Evolutionary conservation across 2,888 invertebrate genomes (phyloP), one percentile per base, ranked within the genome.

Genomic region (Pristionchus maxplancki): DNA sequence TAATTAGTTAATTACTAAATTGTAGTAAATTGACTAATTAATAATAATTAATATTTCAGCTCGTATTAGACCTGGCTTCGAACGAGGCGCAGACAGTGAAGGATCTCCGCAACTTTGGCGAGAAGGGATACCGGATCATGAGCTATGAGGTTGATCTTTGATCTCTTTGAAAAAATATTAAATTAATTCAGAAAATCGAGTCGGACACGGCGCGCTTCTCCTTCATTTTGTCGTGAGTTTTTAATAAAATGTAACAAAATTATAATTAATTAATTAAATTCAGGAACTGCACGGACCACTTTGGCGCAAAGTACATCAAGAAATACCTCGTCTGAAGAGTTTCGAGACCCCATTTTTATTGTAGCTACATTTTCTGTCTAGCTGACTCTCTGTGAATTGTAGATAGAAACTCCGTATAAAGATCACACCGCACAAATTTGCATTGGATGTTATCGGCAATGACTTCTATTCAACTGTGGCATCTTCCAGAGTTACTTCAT

Each of bases 161-260:
- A 24, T 24, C 40, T 67, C 31, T 31, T 24, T 64, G 9, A 34
- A 40, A 24, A 31, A 37, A 37, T 34, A 74, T 71, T 28, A 64
- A 34, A 31, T 31, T 31, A 31, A 1, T 74, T 24, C 40, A 74
- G 71, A 74, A 40, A 37, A 74, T 74, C 31, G 24, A 28, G 20
- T 37, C 40, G 71, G 24, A 9, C 64, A 64, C 64, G 64, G 71
- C 71, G 24, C 71, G 71, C 71, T 74, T 40, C 71, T 74, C 71
- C 20, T 74, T 74, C 71, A 74, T 74, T 74, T 20, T 1, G 37
- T 24, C 20, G 71, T 74, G 20, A 74, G 24, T 67, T 67, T 74
- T 40, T 20, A 34, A 2, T 74, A 20, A 5, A 4, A 40, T 31
- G 11, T 37, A 20, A 37, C 11, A 34, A 2, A 62, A 62, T 24